Conservation (phyloP, 2,888 invertebrate genomes). For the Heterodera filipjevi region DNA sequence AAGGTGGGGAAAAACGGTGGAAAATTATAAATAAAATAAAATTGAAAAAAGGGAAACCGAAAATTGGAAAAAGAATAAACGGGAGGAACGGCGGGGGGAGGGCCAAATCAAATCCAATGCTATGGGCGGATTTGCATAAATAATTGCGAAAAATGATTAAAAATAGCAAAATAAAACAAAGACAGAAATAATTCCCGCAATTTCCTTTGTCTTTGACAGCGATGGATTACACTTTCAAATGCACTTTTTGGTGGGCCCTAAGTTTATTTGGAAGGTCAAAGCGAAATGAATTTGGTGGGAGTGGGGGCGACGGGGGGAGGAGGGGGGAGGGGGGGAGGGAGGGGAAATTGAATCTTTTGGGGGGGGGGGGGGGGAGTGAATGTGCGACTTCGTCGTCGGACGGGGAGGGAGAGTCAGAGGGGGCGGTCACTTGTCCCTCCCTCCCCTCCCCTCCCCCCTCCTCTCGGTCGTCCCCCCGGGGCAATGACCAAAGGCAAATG, state of each 20-base stretch:
- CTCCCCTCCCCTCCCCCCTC: too few species aligned
- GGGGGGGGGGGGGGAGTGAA: neutral
- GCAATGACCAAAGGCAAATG: slow-evolving; percentile 12
- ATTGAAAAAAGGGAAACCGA: neutral
- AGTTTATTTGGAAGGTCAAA: slow-evolving; percentile 12
- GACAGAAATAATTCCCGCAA: too few species aligned
- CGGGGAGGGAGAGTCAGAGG: neutral
- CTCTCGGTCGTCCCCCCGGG: neutral
- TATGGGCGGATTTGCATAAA: neutral
- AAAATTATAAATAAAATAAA: neutral
- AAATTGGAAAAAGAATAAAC: neutral
- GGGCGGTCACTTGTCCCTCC: slow-evolving; percentile 7
- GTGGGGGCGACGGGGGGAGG: neutral
- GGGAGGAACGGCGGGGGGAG: neutral
- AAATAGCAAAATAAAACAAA: neutral
- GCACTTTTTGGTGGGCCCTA: slow-evolving; percentile 11
- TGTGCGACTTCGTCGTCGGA: neutral
- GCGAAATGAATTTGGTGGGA: neutral
- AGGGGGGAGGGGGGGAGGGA: neutral
- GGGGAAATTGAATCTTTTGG: slow-evolving; percentile 3
- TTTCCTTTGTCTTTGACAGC: neutral
- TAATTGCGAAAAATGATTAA: neutral
- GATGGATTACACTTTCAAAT: slow-evolving; percentile 4
- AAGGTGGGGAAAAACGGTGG: neutral
- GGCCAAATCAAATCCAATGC: neutral